Evolutionary conservation across 2,113 vertebrate genomes (phyloP), one percentile per base, ranked within the genome.

Genomic region (Corythaeola cristata): DNA sequence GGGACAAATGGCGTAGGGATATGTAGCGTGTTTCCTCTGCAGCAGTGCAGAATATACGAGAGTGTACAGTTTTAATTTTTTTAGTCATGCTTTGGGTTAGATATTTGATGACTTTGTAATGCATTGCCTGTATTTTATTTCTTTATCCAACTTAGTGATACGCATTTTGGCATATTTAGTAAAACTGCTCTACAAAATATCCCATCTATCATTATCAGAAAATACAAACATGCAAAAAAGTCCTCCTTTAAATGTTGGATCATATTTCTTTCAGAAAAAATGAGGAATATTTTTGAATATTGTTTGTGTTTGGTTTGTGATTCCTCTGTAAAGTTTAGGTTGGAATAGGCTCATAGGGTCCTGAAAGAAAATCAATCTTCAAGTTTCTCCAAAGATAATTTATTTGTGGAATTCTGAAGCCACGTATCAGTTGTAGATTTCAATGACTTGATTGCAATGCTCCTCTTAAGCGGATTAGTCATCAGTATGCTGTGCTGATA

Each of bases 231-330:
- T 37, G 44, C 50, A 77, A 74, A 78, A 63, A 41, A 74, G 39
- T n/a, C 13, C 20, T 79, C 8, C 41, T 37, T 69, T 69, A 72
- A 50, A 30, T 67, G 5, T 39, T 24, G 50, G 15, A 52, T 96
- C 20, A 1, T 77, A 74, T 90, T 85, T 85, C 53, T 87, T 69
- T 63, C 56, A 50, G 68, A 76, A 93, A 39, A 85, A 88, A 76
- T 6, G 6, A 27, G 60, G 44, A 85, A 24, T 26, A 21, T 45
- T 91, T 91, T 73, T 24, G 9, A 76, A 80, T 47, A 73, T 20
- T 45, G 24, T 93, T 95, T 89, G 9, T 53, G 14, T 91, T 92
- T 91, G 49, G 76, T 96, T 94, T 91, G 63, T 79, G 58, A 66
- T 82, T 91, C 20, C 22, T 77, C 14, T 55, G 6, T 52, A 74